These are phyloP conservation scores for Sicus ferrugineus DNA, from an alignment of 2,888 invertebrate species.

Conservation along the genomic window DNA sequence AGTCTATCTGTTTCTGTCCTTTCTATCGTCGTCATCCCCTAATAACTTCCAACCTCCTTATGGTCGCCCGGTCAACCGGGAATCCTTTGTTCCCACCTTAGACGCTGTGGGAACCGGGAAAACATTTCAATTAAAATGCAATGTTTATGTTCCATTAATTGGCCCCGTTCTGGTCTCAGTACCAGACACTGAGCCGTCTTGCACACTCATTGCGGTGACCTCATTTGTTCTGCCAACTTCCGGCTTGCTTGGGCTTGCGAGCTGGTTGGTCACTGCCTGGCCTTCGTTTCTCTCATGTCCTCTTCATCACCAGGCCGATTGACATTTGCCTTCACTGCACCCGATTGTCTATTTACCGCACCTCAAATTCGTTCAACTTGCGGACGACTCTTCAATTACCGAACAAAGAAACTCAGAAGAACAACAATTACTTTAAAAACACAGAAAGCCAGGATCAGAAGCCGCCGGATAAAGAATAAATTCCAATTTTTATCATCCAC, in stretches of 20 bases:
- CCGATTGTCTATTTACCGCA: constrained; percentile 20
- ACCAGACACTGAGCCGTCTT: not conserved
- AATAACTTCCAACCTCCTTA: no score
- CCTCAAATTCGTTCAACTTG: constrained; percentile 3
- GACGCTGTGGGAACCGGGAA: constrained; percentile 9
- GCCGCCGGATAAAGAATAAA: constrained; percentile 10
- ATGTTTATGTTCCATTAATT: constrained; percentile 42
- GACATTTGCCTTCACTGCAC: not conserved
- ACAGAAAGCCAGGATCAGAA: constrained; percentile 9
- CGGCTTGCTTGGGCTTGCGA: not conserved
- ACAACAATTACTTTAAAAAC: constrained; percentile 30
- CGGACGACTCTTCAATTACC: no score
- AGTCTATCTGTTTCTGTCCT: no score
- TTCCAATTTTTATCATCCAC: not conserved
- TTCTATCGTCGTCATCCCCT: no score
- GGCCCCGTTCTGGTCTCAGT: constrained; percentile 22
- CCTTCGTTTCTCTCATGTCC: not conserved
- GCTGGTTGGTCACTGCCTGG: not conserved
- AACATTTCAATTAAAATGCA: constrained; percentile 37
- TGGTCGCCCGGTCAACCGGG: not conserved
- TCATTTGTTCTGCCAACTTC: constrained; percentile 6
- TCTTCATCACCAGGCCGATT: constrained; percentile 3
- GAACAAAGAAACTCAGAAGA: no score
- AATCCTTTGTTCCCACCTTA: constrained; percentile 10
- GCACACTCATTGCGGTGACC: not conserved